Evolutionary conservation across 2,113 vertebrate genomes (phyloP).

Genomic region (Cyanocitta stelleri): DNA sequence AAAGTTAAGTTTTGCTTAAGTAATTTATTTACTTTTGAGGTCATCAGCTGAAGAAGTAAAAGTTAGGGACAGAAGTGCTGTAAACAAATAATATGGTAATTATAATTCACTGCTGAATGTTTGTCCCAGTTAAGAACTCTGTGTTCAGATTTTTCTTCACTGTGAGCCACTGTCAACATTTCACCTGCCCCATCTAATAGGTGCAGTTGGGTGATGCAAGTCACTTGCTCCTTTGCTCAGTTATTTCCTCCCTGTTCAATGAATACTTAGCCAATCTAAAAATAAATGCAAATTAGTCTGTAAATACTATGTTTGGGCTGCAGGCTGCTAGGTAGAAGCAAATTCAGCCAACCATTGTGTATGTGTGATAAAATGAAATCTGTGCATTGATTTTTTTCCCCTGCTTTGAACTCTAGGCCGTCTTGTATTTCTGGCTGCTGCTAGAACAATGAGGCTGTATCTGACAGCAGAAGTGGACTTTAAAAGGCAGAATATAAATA

Average conservation of each 20-base stretch:
- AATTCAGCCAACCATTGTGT: neutral
- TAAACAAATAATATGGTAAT: neutral
- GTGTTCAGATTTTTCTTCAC: neutral
- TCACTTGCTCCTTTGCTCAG: neutral
- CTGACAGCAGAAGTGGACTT: neutral
- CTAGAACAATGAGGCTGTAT: neutral
- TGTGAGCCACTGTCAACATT: neutral
- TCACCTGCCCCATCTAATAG: neutral
- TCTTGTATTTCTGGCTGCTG: slow-evolving; percentile 3
- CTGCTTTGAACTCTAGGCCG: neutral
- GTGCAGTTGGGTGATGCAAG: neutral
- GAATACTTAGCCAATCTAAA: neutral
- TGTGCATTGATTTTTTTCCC: neutral
- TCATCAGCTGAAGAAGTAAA: neutral
- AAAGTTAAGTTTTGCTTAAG: neutral
- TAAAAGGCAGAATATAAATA: neutral
- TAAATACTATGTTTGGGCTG: neutral
- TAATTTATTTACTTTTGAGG: neutral
- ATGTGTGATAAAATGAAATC: neutral
- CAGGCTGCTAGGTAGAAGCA: neutral
- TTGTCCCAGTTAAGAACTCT: neutral
- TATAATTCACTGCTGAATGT: neutral
- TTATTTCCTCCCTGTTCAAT: neutral
- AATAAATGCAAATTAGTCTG: neutral
- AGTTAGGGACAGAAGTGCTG: neutral